Evolutionary conservation across 2,113 vertebrate species (phyloP), one percentile per base, ranked within the genome.

Genomic region (Cathartes aura): DNA sequence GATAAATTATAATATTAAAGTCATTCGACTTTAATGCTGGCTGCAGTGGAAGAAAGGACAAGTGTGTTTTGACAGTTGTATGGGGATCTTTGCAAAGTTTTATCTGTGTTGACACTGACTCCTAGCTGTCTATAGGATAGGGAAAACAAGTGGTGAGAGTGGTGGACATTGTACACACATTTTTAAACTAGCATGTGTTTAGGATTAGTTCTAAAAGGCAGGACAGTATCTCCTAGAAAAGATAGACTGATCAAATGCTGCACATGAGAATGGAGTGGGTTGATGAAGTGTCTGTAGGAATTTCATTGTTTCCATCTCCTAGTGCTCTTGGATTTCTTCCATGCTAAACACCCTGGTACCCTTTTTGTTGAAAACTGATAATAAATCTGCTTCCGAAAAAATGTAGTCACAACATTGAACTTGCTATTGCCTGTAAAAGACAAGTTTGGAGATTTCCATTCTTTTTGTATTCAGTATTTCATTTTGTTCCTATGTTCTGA

Each of bases 51-150:
- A 67, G 87, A 90, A 73, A 78, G 38, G 79, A 20, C 18, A 27
- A 74, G 58, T 16, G 30, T 29, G 59, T 81, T 87, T 92, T 91
- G 81, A 50, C 82, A 82, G 21, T 66, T 55, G 47, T 30, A 29
- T 60, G 89, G 66, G 62, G 63, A 63, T 91, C 43, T 89, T 82
- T 90, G 75, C 68, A 22, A 78, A 88, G 78, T 94, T 98, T 96
- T 91, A 60, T 93, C 70, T 87, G n/a, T 53, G 85, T 89, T 95
- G 78, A n/a, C 73, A 34, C 34, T 89, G 91, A 60, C 68, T 95
- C 59, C 52, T 97, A 47, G 59, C 56, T 97, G 82, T 82, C 85
- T 85, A 0, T 21, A 75, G 86, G 85, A 91, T 53, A 90, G 72
- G 90, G 89, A 60, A 93, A 83, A 75, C 74, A 95, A 93, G 76